phyloP scores from a whole-genome alignment of 2,113 vertebrate species.

The Brachypodius melanocephalos region DNA sequence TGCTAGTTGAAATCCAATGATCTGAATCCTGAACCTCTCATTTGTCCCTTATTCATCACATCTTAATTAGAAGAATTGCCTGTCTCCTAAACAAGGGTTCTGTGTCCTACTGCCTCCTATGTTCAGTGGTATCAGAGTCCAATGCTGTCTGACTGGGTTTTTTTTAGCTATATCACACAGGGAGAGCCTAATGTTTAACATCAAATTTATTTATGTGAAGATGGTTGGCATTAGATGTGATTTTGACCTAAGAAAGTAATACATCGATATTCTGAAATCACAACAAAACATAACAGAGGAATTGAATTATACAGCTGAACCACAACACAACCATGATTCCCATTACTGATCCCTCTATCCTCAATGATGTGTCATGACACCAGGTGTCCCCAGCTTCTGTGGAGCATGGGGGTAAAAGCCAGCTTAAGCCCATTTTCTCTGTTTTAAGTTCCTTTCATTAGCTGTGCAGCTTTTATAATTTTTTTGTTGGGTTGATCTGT shows the following conservation, averaged over 20 bases:
- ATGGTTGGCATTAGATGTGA: background rate
- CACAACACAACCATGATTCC: background rate
- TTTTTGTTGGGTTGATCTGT: background rate
- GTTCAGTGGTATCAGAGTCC: background rate
- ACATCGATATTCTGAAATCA: background rate
- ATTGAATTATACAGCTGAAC: background rate
- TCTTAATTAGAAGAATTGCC: background rate
- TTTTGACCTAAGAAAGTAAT: background rate
- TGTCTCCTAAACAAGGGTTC: background rate
- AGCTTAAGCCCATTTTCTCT: background rate
- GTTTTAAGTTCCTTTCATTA: background rate
- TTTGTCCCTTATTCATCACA: background rate
- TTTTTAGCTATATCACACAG: background rate
- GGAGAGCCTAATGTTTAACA: background rate
- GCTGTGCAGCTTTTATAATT: background rate
- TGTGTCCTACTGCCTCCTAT: background rate
- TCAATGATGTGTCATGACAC: background rate
- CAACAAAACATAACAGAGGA: background rate
- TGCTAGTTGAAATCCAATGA: background rate
- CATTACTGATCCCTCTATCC: background rate
- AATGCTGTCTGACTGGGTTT: background rate
- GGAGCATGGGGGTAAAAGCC: background rate
- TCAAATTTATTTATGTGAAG: background rate
- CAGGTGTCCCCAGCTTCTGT: accelerated
- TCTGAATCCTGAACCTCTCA: background rate